Evolutionary conservation across 2,888 invertebrate genomes (phyloP).

Genomic region (Cheilosia pagana): DNA sequence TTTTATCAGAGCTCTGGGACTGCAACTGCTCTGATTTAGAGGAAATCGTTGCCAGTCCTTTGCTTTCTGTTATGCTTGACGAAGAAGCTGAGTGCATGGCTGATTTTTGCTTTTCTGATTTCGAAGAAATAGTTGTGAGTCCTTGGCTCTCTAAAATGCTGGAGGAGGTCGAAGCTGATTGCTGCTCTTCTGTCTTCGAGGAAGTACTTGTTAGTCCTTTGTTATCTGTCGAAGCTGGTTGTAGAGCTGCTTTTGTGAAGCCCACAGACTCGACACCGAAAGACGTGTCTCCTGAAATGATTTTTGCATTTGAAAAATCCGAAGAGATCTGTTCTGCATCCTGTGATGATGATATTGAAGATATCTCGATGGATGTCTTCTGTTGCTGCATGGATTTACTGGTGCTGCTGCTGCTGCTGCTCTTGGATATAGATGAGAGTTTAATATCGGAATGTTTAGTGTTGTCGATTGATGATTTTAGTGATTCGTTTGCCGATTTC

Average conservation of each 20-base stretch:
- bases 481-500: conserved; percentile 15
- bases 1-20: conserved; percentile 29
- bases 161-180: conserved; percentile 13
- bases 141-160: conserved; percentile 16
- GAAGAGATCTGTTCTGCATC: conserved; percentile 29
- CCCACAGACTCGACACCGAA: neutral
- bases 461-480: conserved; percentile 40
- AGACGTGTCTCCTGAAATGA: conserved; percentile 32
- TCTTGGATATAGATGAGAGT: conserved; percentile 31
- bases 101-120: conserved; percentile 38
- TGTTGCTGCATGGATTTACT: conserved; percentile 46
- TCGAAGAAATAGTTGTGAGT: conserved; percentile 36
- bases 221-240: conserved; percentile 13
- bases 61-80: neutral
- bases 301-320: conserved; percentile 42
- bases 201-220: conserved; percentile 31
- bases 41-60: conserved; percentile 12
- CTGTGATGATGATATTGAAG: conserved; percentile 78
- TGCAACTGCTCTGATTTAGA: conserved; percentile 43
- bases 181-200: conserved; percentile 31
- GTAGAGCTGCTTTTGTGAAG: neutral
- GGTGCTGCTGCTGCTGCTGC: conserved; percentile 36
- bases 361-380: conserved; percentile 79
- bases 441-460: conserved; percentile 45
- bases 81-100: neutral